Evolutionary conservation across 2,113 vertebrate species (phyloP).

Genomic region (Dipodomys stephensi): DNA sequence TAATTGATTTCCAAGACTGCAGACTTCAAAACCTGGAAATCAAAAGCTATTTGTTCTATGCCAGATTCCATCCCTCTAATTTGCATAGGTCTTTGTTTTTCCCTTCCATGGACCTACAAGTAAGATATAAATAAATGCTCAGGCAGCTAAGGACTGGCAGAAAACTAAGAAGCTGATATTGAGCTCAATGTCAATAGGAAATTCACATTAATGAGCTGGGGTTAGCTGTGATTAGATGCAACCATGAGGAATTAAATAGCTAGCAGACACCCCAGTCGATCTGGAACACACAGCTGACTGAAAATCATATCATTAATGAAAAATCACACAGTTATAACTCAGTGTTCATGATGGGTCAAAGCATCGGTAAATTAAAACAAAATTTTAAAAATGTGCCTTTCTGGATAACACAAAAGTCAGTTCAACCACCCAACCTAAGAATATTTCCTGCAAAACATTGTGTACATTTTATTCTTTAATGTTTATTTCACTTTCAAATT

Average conservation of each 20-base stretch:
- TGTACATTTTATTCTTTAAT: neutral
- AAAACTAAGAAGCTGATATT: neutral
- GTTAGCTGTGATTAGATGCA: conserved; percentile 8
- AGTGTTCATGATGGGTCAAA: neutral
- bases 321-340: neutral
- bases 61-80: neutral
- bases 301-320: conserved; percentile 48
- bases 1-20: too few species aligned
- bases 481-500: too few species aligned
- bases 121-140: conserved; percentile 32
- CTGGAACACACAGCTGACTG: neutral
- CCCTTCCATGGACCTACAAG: neutral
- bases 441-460: neutral
- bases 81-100: neutral
- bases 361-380: conserved; percentile 27
- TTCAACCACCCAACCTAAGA: neutral
- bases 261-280: neutral
- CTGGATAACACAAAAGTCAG: conserved; percentile 37
- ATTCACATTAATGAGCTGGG: conserved; percentile 10
- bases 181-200: conserved; percentile 34
- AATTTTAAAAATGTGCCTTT: neutral
- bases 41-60: neutral
- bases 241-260: neutral
- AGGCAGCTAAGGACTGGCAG: neutral
- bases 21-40: too few species aligned